These are phyloP conservation scores for Tenthredo mesomela DNA, from an alignment of 2,888 invertebrate species.

Conservation along the genomic window DNA sequence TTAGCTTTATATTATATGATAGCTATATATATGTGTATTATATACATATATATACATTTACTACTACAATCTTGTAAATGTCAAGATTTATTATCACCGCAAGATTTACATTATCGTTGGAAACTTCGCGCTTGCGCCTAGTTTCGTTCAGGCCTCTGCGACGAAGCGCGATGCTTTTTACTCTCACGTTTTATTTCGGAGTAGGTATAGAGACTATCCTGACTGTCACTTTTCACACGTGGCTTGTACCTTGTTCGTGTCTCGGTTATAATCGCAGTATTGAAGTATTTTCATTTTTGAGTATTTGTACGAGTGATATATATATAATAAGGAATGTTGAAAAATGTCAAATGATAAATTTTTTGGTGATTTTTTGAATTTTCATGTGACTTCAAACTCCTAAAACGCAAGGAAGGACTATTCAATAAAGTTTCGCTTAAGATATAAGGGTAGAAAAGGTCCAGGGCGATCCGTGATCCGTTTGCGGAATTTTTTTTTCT, in stretches of 20 bases:
- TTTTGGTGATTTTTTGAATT: background rate
- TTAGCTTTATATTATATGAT: background rate
- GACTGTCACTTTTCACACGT: conserved; percentile 3
- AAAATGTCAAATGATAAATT: background rate
- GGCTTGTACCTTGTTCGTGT: background rate
- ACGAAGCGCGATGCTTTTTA: conserved; percentile 13
- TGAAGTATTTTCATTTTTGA: background rate
- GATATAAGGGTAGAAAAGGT: background rate
- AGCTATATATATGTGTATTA: background rate
- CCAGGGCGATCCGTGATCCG: background rate
- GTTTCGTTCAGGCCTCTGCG: background rate
- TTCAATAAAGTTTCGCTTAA: background rate
- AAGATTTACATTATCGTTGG: conserved; percentile 16
- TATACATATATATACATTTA: background rate
- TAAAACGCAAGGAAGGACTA: background rate
- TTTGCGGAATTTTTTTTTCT: background rate
- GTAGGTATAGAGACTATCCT: background rate
- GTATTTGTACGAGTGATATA: background rate
- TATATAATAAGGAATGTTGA: too few species aligned
- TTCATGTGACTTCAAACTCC: too few species aligned
- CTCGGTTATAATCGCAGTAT: background rate
- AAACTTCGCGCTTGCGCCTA: conserved; percentile 6
- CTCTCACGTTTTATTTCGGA: background rate
- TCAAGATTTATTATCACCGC: background rate
- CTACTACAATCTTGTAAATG: background rate